Evolutionary conservation across 2,888 invertebrate genomes (phyloP).

Genomic region (Bombylius discolor): DNA sequence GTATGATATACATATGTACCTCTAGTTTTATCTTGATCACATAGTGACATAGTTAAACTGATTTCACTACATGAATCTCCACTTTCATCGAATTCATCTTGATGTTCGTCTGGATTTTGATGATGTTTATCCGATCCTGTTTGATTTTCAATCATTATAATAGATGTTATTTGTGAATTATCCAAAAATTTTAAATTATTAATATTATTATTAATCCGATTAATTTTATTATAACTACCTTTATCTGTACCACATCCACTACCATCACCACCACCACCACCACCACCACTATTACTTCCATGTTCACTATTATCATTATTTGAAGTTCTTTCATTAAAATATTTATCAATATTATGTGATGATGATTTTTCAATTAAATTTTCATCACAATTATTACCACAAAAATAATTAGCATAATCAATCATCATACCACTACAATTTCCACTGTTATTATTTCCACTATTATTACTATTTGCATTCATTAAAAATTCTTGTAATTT

Average conservation of each 20-base stretch:
- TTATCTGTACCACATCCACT: neutral
- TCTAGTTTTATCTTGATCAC: conserved; percentile 31
- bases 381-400: neutral
- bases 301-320: neutral
- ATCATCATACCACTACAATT: neutral
- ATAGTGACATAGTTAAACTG: conserved; percentile 34
- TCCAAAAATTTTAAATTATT: neutral
- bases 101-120: neutral
- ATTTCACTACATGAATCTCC: conserved; percentile 36
- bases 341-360: neutral
- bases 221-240: neutral
- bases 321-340: neutral
- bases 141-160: neutral
- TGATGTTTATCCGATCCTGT: neutral
- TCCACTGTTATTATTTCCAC: neutral
- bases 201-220: conserved; percentile 6
- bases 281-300: neutral
- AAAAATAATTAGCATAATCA: neutral
- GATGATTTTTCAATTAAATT: neutral
- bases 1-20: conserved; percentile 17
- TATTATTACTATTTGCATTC: conserved; percentile 6
- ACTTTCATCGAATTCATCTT: conserved; percentile 24
- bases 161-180: neutral
- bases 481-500: conserved; percentile 17
- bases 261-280: neutral